A percentile compares a stretch with the other conserved stretches of the same genome.
Conservation (phyloP, 2,113 vertebrate species). For the Oryzias woworae region DNA sequence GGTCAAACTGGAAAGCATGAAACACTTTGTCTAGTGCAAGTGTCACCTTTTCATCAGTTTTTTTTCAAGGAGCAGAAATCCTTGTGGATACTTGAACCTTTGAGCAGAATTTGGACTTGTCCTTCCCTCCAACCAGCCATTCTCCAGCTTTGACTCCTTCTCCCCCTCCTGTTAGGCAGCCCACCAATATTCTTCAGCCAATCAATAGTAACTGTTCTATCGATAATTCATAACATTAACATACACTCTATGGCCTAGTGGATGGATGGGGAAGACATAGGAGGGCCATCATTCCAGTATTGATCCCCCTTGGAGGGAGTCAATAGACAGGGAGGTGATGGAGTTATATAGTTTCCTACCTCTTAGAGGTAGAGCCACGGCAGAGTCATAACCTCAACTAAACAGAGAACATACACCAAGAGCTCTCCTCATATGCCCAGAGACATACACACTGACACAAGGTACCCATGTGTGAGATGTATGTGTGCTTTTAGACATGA, state of each 20-base stretch:
- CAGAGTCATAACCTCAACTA: conserved; percentile 45
- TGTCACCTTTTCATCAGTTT: conserved; percentile 72
- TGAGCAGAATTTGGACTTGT: conserved; percentile 71
- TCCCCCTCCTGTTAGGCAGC: conserved; percentile 45
- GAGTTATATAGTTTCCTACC: conserved; percentile 74
- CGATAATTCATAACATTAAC: conserved; percentile 88
- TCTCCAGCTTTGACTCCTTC: conserved; percentile 39
- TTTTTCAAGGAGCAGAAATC: conserved; percentile 64
- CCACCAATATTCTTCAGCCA: conserved; percentile 78
- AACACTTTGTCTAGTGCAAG: conserved; percentile 52
- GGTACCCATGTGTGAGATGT: conserved; percentile 27
- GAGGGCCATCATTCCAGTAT: conserved; percentile 84
- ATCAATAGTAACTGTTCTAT: conserved; percentile 86
- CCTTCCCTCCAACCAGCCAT: conserved; percentile 52
- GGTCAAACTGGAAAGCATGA: conserved; percentile 33
- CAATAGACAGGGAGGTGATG: conserved; percentile 78
- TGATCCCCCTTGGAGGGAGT: conserved; percentile 74
- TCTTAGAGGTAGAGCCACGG: conserved; percentile 60
- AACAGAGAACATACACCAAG: conserved; percentile 41
- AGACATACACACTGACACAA: conserved; percentile 33
- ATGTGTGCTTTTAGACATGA: conserved; percentile 25
- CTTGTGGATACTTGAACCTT: conserved; percentile 74
- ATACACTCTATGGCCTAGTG: conserved; percentile 80
- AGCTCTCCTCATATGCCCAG: conserved; percentile 33
- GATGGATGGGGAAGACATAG: conserved; percentile 82